Base-by-base conservation (phyloP, 2,888 invertebrate species). In the Drosophila parthenogenetica region DNA sequence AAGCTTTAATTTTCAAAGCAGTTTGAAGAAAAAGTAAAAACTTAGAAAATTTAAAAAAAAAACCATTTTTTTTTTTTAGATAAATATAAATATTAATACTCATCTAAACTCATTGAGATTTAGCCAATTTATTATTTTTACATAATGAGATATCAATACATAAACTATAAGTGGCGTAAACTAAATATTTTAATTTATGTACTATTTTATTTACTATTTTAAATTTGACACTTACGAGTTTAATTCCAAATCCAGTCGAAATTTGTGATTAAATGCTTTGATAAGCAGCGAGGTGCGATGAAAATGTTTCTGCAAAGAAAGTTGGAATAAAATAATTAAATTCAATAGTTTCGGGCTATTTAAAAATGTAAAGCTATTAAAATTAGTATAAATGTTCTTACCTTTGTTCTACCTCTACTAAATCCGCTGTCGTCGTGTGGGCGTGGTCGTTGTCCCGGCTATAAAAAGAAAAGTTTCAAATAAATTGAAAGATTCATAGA, bases 191-290 rank as follows among this genome's bases (percentile, higher is more conserved):
- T n/a, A n/a, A n/a, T n/a, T n/a, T n/a, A n/a, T n/a, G n/a, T n/a
- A n/a, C n/a, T n/a, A n/a, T n/a, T 19, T 19, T 19, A 19, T 3
- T 19, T 19, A 3, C 2, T 19, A 29, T 11, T 59, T 39, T 11
- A n/a, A 14, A 54, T 32, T 37, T 25, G 29, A 1, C 16, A 96
- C 97, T 97, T 94, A 98, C 97, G 97, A 96, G 94, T 98, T 98
- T 94, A 98, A 96, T 95, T 98, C 97, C 93, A 98, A 95, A 94
- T 98, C 97, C 94, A 98, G 94, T 92, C 97, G 96, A 94, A 98
- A 98, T 94, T 97, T 98, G 94, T 98, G 97, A 94, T 96, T 97
- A 94, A 98, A 98, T 93, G 98, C 98, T 94, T 98, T 98, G 94
- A 98, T 98, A 94, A 98, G 96, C 93, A 98, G 95, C 92, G 97